Conservation (phyloP, 2,797 vertebrate species). For the Uromys caudimaculatus region DNA sequence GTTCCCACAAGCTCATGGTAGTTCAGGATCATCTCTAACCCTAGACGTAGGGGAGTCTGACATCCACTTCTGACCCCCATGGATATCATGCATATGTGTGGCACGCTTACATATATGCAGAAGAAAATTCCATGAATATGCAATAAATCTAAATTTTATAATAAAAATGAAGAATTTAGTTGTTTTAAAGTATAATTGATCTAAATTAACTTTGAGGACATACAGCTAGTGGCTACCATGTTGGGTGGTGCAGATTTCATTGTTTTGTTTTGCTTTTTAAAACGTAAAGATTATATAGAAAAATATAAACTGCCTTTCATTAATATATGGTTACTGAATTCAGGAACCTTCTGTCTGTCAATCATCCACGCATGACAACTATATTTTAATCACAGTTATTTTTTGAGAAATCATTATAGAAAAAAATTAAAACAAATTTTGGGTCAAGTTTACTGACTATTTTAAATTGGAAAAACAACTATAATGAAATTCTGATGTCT, state of each 20-base stretch:
- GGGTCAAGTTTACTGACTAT: neutral
- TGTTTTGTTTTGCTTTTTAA: neutral
- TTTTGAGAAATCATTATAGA: neutral
- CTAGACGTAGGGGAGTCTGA: neutral
- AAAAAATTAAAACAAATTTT: neutral
- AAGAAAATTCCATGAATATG: neutral
- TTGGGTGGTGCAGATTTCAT: neutral
- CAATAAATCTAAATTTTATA: neutral
- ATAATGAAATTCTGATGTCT: neutral
- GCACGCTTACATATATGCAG: neutral
- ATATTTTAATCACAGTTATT: neutral
- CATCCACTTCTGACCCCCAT: neutral
- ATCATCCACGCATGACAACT: neutral
- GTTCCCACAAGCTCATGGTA: neutral
- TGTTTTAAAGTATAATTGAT: neutral
- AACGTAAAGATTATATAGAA: constrained; percentile 42
- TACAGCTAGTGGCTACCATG: neutral
- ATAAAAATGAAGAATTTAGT: neutral
- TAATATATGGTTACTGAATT: neutral
- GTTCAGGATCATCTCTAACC: neutral
- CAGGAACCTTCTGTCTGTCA: neutral
- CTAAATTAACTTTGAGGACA: neutral
- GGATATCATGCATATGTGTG: neutral
- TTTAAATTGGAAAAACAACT: neutral
- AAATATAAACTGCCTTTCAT: constrained; percentile 9